Conservation (phyloP, 2,113 vertebrate species). For the Gasterosteus nipponicus region DNA sequence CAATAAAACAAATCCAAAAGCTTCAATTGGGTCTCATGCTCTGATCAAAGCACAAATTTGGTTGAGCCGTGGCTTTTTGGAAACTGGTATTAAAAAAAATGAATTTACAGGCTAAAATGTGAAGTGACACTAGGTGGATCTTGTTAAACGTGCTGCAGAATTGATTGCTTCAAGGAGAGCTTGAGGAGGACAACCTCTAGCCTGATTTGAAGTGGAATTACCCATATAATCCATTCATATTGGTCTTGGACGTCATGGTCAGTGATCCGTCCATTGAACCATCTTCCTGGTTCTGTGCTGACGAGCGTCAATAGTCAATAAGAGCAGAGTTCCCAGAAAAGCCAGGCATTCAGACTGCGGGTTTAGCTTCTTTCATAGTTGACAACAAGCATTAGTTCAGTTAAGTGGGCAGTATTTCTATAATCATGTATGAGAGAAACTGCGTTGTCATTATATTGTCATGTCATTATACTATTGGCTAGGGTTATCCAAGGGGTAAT, state of each 20-base stretch:
- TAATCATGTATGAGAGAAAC: background rate
- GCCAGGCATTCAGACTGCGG: background rate
- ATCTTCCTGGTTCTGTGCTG: background rate
- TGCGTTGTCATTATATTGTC: background rate
- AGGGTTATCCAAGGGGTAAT: background rate
- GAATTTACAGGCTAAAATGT: background rate
- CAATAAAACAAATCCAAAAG: conserved; percentile 24
- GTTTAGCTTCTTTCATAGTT: background rate
- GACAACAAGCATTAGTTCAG: background rate
- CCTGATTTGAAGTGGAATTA: background rate
- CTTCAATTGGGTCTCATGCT: background rate
- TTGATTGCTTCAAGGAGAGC: conserved; percentile 2
- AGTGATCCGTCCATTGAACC: background rate
- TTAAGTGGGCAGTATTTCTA: background rate
- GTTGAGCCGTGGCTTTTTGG: background rate
- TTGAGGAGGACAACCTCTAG: background rate
- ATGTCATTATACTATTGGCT: background rate
- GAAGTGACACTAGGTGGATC: background rate
- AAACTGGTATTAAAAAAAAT: background rate
- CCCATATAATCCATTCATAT: background rate
- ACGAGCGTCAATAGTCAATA: conserved; percentile 4
- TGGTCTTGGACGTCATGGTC: background rate
- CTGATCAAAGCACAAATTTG: background rate
- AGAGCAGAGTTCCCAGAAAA: background rate
- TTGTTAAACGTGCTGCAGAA: background rate